Evolutionary conservation across 2,113 vertebrate genomes (phyloP), one percentile per base, ranked within the genome.

Genomic region (Camelus bactrianus): DNA sequence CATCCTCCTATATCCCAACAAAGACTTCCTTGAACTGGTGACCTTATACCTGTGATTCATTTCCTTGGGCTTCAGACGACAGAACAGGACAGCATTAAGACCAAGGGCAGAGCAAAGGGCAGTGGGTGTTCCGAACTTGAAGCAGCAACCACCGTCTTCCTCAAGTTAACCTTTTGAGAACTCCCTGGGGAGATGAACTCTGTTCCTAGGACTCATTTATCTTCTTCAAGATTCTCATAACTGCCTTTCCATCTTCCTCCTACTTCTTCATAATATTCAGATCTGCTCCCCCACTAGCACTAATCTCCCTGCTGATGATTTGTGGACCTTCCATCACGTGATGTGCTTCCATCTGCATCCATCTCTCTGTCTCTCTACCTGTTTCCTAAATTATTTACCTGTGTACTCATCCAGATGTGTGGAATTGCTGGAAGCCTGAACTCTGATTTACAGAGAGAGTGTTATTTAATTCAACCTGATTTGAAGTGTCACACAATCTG

Each of bases 401-500:
- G 56, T 52, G 28, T 5, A 12, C 26, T 82, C 5, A 32, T 89
- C 93, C 89, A 97, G 93, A 87, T 96, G 86, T 92, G 60, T 72
- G 35, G n/a, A 42, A 72, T 73, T 58, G 56, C 82, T 94, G 58
- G 46, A 93, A 95, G 86, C 92, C 91, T 89, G 86, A 94, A 94
- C 58, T 91, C 76, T 64, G 91, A 75, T 89, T 96, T 93, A 69
- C 79, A 58, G 67, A 65, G 67, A 65, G 10, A 14, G 6, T 69
- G 50, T 95, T 94, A 97, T 82, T 96, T 93, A 95, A 97, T 94
- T 89, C 89, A 91, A 80, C 46, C 42, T 83, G 82, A 81, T 93
- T 82, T 91, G 76, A 86, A 94, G 89, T 92, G 93, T 89, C 82
- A 38, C 89, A 83, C 73, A 95, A 92, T 95, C 93, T 94, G 89